Conservation (phyloP, 2,113 vertebrate genomes). For the Naja naja region DNA sequence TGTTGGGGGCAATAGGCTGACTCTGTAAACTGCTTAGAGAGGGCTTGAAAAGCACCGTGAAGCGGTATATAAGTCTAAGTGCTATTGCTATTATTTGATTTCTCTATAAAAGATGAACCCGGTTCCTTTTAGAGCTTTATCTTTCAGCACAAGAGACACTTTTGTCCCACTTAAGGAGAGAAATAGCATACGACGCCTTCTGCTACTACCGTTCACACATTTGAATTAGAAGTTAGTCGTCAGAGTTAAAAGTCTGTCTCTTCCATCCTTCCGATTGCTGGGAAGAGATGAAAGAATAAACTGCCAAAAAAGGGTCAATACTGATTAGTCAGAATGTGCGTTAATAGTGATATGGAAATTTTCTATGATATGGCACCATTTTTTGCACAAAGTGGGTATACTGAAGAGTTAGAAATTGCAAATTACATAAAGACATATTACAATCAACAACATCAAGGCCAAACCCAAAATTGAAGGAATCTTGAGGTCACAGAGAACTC, state of each 20-base stretch:
- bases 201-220: neutral
- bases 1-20: too few relatives aligned
- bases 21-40: too few relatives aligned
- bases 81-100: neutral
- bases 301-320: conserved; percentile 1
- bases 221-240: neutral
- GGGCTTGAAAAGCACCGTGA: too few relatives aligned
- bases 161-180: neutral
- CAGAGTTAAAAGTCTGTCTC: neutral
- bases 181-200: too few relatives aligned
- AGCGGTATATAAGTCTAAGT: too few relatives aligned
- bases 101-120: neutral
- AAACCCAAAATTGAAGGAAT: neutral
- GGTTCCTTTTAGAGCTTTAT: neutral
- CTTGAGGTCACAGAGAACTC: neutral
- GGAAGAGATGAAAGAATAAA: conserved; percentile 7
- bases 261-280: neutral
- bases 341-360: neutral
- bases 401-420: neutral
- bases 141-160: neutral
- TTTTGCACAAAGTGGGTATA: neutral
- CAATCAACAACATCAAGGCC: neutral
- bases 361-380: neutral
- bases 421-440: neutral
- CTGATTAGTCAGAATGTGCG: neutral